Base-by-base conservation (phyloP, 1,140 invertebrate species). In the Dinothrombium tinctorium region DNA sequence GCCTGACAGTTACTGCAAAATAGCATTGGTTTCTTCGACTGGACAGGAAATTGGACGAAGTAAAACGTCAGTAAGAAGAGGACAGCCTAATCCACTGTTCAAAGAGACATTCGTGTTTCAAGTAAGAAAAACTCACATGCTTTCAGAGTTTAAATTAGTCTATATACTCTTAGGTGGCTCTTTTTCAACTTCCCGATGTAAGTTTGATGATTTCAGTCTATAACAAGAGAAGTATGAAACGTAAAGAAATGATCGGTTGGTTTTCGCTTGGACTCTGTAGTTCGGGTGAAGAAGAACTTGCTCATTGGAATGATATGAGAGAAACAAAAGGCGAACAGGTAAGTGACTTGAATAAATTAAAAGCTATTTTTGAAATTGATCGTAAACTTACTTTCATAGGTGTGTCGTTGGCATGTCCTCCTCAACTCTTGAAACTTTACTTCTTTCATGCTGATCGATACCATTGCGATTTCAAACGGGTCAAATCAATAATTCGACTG, bases 71-170 rank as follows among this genome's bases (percentile, higher is more conserved):
- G 70, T 86, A 1, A 65, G 79, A 47, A 66, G 84, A 24, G 81
- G 80, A 14, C 84, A 89, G 58, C 84, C 84, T 19, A 89, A 90
- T 66, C 84, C 84, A 29, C 43, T 89, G 7, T 92, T 86, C 55
- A 89, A 90, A 57, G 84, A 92, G 61, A 82, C 83, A 1, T 92
- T 92, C 59, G 75, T 89, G 58, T 92, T 90, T 64, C 84, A 89
- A 66, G 78, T 79, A 61, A 57, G 54, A 50, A 15, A 37, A 22
- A 21, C 9, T 39, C 14, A 19, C 6, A 8, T 19, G n/a, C 14
- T 45, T 14, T 12, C 23, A 9, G 15, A 29, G 89, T 89, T 55
- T 82, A 89, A 66, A 61, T 89, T 33, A 77, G 17, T 9, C 32
- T 12, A 15, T 33, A 12, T 12, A 33, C 20, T 8, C 20, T 3